Base-by-base conservation (phyloP, 2,113 vertebrate species). In the Stegastes partitus region DNA sequence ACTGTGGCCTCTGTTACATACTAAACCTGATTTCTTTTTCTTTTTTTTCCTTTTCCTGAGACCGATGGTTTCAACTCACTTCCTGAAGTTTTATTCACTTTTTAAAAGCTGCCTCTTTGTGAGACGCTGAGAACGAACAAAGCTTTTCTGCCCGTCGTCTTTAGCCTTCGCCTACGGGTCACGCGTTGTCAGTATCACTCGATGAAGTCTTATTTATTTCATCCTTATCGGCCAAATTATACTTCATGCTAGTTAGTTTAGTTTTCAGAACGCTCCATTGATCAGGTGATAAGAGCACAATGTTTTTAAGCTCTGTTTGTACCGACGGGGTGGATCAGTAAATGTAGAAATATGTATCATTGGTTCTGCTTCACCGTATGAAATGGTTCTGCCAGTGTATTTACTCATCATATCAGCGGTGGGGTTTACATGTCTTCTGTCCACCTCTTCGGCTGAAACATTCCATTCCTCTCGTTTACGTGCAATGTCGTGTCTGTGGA, bases 381-480 rank as follows among this genome's bases (percentile, higher is more conserved):
- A 77, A 62, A 80, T 15, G 4, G 47, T n/a, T 25, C 68, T 63
- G 64, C 71, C 68, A 81, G 76, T 21, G 47, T 56, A 54, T 81
- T 61, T 74, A 71, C 64, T 75, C 50, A 50, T 49, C 59, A 37
- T 75, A 67, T 79, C 77, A 74, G 39, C 74, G 53, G 45, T 57
- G 16, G 15, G 58, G 72, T 71, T 83, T 77, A 69, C 63, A 64
- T 47, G 2, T 83, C 42, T 15, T 69, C 37, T 55, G 42, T 74
- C 9, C 62, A 57, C 23, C 47, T 73, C 68, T 68, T 68, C 76
- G 53, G 65, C 72, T 84, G 51, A 77, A 73, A 87, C 90, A 89
- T 93, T 90, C 87, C 87, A 84, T 34, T 82, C n/a, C 39, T 73
- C 53, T 62, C 58, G 75, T 81, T 28, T 16, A 74, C 79, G 85